Percentiles rank a stretch among this genome's conserved stretches.
These are phyloP conservation scores for Microcebus ravelobensis DNA, from an alignment of 2,113 vertebrate species.

Conservation along the genomic window DNA sequence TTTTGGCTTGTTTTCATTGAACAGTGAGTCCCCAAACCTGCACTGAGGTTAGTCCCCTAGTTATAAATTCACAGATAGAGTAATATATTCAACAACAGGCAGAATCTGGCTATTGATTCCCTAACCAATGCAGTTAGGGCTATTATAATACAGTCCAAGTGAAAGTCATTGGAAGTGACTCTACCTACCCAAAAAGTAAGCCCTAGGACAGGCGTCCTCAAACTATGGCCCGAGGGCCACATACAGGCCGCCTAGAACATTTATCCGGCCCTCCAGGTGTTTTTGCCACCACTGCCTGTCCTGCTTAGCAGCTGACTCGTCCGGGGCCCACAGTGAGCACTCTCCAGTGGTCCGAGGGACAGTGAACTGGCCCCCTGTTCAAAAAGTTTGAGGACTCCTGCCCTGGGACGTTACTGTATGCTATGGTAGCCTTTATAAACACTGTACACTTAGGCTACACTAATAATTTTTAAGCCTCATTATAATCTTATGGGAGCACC, in stretches of 20 bases:
- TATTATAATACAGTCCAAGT: neutral
- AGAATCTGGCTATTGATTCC: neutral
- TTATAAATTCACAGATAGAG: neutral
- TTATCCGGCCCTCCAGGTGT: too few relatives aligned
- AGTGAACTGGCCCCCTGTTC: too few relatives aligned
- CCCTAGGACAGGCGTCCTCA: neutral
- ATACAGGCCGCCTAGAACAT: too few relatives aligned
- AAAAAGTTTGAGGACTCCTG: too few relatives aligned
- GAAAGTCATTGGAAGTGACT: neutral
- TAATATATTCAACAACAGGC: neutral
- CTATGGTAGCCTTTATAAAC: neutral
- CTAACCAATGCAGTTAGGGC: neutral
- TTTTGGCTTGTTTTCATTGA: neutral
- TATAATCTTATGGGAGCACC: neutral
- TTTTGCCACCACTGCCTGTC: too few relatives aligned
- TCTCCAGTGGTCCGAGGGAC: too few relatives aligned
- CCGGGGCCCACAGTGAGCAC: too few relatives aligned
- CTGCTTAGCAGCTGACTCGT: too few relatives aligned
- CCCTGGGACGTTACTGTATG: neutral
- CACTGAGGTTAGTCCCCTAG: neutral
- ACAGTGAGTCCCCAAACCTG: neutral
- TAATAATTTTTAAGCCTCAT: neutral
- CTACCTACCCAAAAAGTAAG: neutral
- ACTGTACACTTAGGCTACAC: neutral
- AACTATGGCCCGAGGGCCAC: too few relatives aligned